These are phyloP conservation scores for Lethrus apterus DNA, from an alignment of 1,140 invertebrate species.

Conservation along the genomic window DNA sequence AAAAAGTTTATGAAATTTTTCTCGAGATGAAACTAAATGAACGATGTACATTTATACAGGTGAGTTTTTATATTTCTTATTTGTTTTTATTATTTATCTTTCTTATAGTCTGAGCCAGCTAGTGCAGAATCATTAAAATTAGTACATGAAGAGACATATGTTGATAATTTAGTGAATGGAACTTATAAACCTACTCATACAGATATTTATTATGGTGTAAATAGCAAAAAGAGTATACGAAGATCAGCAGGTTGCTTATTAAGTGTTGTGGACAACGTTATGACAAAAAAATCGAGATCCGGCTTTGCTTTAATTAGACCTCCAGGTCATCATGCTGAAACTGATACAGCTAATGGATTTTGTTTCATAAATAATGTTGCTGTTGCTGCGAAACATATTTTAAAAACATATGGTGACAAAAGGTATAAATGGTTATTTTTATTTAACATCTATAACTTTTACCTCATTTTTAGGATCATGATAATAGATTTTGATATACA, in stretches of 20 bases:
- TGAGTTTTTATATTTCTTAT: slow-evolving; percentile 21
- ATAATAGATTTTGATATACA: slow-evolving; percentile 95
- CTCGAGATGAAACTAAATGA: slow-evolving; percentile 59
- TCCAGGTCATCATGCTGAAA: slow-evolving; percentile 80
- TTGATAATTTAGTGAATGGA: slow-evolving; percentile 41
- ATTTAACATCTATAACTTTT: too few species aligned
- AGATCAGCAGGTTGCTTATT: slow-evolving; percentile 68
- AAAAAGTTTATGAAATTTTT: slow-evolving; percentile 59
- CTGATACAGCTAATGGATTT: slow-evolving; percentile 68
- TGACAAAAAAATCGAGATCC: slow-evolving; percentile 53
- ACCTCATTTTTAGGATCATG: slow-evolving; percentile 56
- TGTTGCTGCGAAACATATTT: slow-evolving; percentile 70
- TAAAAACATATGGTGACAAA: slow-evolving; percentile 44
- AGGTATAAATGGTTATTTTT: slow-evolving; percentile 45
- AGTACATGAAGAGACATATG: slow-evolving; percentile 57
- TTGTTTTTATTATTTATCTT: too few species aligned
- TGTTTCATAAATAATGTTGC: slow-evolving; percentile 87
- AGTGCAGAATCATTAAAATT: background rate
- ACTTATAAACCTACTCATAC: background rate
- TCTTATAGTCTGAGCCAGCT: slow-evolving; percentile 3
- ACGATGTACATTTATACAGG: slow-evolving; percentile 50
- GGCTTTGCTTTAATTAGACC: slow-evolving; percentile 78
- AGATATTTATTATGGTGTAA: slow-evolving; percentile 63
- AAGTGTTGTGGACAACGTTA: slow-evolving; percentile 72
- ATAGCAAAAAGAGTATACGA: slow-evolving; percentile 61